These are phyloP conservation scores for Spea multiplicata DNA, from an alignment of 2,113 vertebrate species.

Conservation along the genomic window DNA sequence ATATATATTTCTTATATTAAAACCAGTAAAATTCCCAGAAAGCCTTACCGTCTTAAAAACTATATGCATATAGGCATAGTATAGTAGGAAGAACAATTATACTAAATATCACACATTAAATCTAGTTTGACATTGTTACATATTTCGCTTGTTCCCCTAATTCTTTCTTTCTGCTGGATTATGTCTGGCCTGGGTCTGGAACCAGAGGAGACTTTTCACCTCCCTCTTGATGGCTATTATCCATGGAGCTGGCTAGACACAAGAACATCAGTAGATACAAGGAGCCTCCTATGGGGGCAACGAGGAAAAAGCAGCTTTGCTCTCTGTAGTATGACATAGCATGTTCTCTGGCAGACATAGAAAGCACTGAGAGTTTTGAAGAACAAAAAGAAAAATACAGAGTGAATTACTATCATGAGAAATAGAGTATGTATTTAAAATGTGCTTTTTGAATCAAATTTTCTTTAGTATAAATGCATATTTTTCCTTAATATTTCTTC, in stretches of 20 bases:
- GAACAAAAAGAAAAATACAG: no score
- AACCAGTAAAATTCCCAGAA: no score
- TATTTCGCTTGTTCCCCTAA: not conserved
- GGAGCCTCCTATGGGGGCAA: conserved; percentile 36
- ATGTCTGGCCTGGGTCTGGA: conserved; percentile 2
- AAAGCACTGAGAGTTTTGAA: not conserved
- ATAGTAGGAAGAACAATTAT: no score
- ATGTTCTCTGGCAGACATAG: not conserved
- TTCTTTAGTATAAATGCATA: no score
- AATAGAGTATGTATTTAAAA: no score
- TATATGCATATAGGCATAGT: no score
- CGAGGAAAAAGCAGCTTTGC: conserved; percentile 27
- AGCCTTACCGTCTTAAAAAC: no score
- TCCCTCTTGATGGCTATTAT: conserved; percentile 21
- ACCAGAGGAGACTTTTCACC: conserved; percentile 8
- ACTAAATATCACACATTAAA: not conserved
- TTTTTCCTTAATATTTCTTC: no score
- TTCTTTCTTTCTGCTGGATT: conserved; percentile 1
- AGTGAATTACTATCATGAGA: no score
- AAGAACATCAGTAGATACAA: conserved; percentile 29
- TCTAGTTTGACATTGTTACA: not conserved
- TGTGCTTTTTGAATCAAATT: no score
- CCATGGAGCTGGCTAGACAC: conserved; percentile 27
- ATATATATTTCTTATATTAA: no score
- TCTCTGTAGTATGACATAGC: not conserved